phyloP scores from a whole-genome alignment of 2,888 invertebrate genomes.

The Synanthedon tipuliformis region DNA sequence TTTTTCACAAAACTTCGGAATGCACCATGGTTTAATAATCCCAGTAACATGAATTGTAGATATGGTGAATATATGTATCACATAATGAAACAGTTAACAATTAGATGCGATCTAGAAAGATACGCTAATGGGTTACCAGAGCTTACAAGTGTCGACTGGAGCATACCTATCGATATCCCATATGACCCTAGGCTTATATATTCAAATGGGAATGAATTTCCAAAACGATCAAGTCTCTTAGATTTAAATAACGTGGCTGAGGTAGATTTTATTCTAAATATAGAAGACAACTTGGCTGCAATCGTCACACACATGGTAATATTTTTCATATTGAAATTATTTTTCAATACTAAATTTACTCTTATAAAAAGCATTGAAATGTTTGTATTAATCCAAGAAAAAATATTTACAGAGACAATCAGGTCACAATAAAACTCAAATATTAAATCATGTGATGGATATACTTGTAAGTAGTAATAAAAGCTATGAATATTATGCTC shows the following conservation, averaged over 20 bases:
- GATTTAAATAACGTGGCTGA: slow-evolving; percentile 39
- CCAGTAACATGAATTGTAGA: slow-evolving; percentile 42
- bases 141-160: slow-evolving; percentile 66
- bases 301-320: slow-evolving; percentile 45
- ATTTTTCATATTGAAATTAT: slow-evolving; percentile 1
- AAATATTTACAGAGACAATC: slow-evolving; percentile 39
- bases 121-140: slow-evolving; percentile 74
- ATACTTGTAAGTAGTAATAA: slow-evolving; percentile 42
- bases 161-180: slow-evolving; percentile 51
- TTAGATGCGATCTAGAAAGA: slow-evolving; percentile 78
- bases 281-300: slow-evolving; percentile 39
- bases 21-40: slow-evolving; percentile 66
- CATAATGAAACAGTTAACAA: slow-evolving; percentile 74
- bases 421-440: slow-evolving; percentile 48
- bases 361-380: background rate
- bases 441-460: slow-evolving; percentile 51
- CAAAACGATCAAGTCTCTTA: slow-evolving; percentile 57
- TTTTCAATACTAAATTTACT: slow-evolving; percentile 1
- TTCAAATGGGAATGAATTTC: slow-evolving; percentile 74
- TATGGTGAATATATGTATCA: slow-evolving; percentile 75
- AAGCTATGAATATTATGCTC: slow-evolving; percentile 44
- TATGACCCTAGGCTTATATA: slow-evolving; percentile 73
- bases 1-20: slow-evolving; percentile 66
- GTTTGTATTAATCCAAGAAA: slow-evolving; percentile 8
- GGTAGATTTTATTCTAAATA: slow-evolving; percentile 30